These are phyloP conservation scores for Amphibalanus amphitrite DNA, from an alignment of 1,140 invertebrate species.

Conservation along the genomic window DNA sequence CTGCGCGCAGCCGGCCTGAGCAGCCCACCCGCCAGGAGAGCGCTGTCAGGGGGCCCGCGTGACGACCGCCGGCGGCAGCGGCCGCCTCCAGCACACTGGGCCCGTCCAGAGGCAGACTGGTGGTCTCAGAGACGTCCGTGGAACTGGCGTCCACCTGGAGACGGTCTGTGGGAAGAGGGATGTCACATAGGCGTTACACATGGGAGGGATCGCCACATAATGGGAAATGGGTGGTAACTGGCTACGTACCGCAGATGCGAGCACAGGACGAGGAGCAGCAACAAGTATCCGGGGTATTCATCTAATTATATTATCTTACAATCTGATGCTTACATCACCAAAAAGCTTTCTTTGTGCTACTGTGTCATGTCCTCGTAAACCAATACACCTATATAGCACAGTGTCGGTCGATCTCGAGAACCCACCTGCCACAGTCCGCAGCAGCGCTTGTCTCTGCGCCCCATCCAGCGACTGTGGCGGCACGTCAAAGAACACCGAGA, in stretches of 20 bases:
- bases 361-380: no score
- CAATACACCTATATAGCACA: no score
- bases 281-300: no score
- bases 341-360: no score
- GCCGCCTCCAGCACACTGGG: background rate
- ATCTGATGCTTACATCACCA: no score
- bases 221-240: no score
- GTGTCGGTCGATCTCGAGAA: background rate
- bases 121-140: background rate
- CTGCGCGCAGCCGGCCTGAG: background rate
- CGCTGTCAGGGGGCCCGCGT: background rate
- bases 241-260: no score
- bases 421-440: background rate
- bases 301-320: no score
- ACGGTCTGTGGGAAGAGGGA: background rate
- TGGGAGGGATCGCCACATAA: no score
- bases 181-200: no score
- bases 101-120: background rate
- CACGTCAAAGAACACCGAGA: background rate
- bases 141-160: background rate
- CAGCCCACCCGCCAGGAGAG: background rate
- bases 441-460: background rate
- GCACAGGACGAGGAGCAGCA: no score
- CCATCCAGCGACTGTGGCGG: background rate
- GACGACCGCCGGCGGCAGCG: no score